Percentiles rank a stretch among this genome's conserved stretches.
These are phyloP conservation scores for Antennarius maculatus DNA, from an alignment of 2,797 vertebrate species.

Conservation along the genomic window DNA sequence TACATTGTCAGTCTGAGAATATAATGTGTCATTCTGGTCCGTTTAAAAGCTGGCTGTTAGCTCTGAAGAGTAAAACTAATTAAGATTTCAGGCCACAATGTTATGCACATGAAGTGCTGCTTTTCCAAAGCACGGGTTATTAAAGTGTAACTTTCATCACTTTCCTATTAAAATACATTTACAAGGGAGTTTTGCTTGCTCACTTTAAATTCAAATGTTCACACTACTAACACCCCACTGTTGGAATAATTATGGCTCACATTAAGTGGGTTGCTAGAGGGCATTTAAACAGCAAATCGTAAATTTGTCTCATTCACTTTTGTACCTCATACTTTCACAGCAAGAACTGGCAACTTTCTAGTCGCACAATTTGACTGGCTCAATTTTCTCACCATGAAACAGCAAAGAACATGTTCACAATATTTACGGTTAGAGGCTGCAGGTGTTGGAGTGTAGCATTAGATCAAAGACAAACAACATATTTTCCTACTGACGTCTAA, in stretches of 20 bases:
- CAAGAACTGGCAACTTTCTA: conserved; percentile 16
- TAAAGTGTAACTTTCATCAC: conserved; percentile 28
- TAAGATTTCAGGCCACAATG: background rate
- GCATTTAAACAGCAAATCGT: conserved; percentile 32
- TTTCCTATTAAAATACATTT: conserved; percentile 11
- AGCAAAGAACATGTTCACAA: conserved; percentile 11
- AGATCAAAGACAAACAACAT: conserved; percentile 25
- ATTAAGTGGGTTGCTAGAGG: conserved; percentile 35
- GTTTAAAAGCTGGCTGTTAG: conserved; percentile 5
- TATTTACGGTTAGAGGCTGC: conserved; percentile 14
- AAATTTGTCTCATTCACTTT: conserved; percentile 43
- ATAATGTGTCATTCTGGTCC: conserved; percentile 1
- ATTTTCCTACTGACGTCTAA: background rate
- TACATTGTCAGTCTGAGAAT: conserved; percentile 19
- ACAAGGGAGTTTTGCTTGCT: conserved; percentile 6
- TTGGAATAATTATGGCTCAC: conserved; percentile 46
- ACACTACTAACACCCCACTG: conserved; percentile 31
- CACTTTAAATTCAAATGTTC: conserved; percentile 35
- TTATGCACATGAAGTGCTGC: conserved; percentile 4
- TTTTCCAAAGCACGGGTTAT: conserved; percentile 28
- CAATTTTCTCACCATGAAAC: conserved; percentile 27
- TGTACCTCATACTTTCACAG: conserved; percentile 44
- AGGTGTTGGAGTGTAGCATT: conserved; percentile 21
- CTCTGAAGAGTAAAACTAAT: conserved; percentile 4
- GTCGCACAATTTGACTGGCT: conserved; percentile 15